These are phyloP conservation scores for Bujurquina vittata DNA, from an alignment of 2,113 vertebrate genomes.

Conservation along the genomic window DNA sequence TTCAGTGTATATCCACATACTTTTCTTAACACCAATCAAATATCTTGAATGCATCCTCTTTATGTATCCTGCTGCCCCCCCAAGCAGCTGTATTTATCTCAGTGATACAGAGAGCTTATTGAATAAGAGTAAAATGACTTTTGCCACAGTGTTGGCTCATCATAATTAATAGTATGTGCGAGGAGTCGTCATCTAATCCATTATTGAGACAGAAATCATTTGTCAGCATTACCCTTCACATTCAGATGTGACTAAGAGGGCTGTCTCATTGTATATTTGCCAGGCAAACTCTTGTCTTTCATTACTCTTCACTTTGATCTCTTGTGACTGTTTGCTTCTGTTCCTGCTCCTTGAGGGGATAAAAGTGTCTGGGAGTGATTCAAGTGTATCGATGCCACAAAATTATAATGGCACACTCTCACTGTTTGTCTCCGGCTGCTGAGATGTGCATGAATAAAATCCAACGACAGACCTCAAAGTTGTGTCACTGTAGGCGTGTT, in stretches of 20 bases:
- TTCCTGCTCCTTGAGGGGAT: slow-evolving; percentile 37
- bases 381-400: slow-evolving; percentile 28
- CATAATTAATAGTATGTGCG: not conserved
- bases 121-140: not conserved
- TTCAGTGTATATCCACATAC: not conserved
- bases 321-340: slow-evolving; percentile 15
- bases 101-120: not conserved
- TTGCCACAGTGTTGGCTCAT: not conserved
- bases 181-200: not conserved
- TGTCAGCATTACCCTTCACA: slow-evolving; percentile 4
- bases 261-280: slow-evolving; percentile 4
- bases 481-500: not conserved
- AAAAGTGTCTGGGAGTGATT: slow-evolving; percentile 42
- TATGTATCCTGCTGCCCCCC: slow-evolving; percentile 5
- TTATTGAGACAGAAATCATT: not conserved
- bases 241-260: not conserved
- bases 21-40: slow-evolving; percentile 11
- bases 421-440: slow-evolving; percentile 18
- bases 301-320: slow-evolving; percentile 37
- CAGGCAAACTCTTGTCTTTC: slow-evolving; percentile 34
- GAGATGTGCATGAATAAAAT: slow-evolving; percentile 24
- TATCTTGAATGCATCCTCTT: slow-evolving; percentile 51
- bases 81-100: slow-evolving; percentile 54
- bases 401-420: slow-evolving; percentile 30
- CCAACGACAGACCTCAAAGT: not conserved